These are phyloP conservation scores for Drosophila atroscutellata DNA, from an alignment of 2,888 invertebrate genomes.

Conservation along the genomic window DNA sequence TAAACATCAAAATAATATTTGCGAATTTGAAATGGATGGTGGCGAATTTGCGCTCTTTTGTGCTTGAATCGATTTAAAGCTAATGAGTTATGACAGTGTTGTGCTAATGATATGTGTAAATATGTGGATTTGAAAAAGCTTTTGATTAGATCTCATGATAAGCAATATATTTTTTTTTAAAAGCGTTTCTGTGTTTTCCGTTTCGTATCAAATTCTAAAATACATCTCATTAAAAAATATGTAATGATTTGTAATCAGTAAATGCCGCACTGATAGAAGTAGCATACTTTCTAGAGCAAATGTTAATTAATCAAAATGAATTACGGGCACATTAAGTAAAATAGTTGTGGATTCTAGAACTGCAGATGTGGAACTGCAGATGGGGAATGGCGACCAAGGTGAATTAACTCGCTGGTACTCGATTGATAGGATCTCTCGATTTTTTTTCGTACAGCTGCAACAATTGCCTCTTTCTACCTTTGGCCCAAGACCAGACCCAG, in stretches of 20 bases:
- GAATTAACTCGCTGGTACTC: conserved; percentile 18
- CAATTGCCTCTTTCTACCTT: conserved; percentile 46
- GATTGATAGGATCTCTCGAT: conserved; percentile 45
- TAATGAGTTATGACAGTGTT: background rate
- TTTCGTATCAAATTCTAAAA: background rate
- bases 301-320: background rate
- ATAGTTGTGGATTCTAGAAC: background rate
- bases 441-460: conserved; percentile 49
- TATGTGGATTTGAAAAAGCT: background rate
- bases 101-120: background rate
- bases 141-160: background rate
- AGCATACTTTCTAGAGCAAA: conserved; percentile 49
- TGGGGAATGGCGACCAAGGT: conserved; percentile 1
- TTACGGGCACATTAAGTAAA: background rate
- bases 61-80: background rate
- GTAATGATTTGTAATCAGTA: background rate
- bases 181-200: background rate
- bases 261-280: background rate
- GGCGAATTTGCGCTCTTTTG: background rate
- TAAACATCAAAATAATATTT: conserved; percentile 1
- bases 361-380: conserved; percentile 6
- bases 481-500: conserved; percentile 10
- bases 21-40: background rate
- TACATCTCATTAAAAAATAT: background rate
- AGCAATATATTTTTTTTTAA: background rate